Evolutionary conservation across 2,797 vertebrate species (phyloP).

Genomic region (Gymnothorax reevesii): DNA sequence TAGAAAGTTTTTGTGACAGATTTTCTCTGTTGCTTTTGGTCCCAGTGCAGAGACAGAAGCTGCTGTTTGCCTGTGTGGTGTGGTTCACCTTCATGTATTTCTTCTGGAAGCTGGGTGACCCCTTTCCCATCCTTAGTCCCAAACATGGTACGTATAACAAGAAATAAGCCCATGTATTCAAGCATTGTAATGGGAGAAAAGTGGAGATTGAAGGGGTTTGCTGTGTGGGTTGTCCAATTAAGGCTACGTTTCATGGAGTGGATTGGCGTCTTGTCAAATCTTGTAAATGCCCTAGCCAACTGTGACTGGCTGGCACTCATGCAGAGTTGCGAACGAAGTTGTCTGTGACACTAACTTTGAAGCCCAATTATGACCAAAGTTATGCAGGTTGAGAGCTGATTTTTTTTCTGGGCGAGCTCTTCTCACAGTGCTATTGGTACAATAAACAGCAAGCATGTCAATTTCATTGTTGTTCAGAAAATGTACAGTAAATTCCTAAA

Average conservation of each 20-base stretch:
- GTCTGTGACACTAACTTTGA: too few relatives aligned
- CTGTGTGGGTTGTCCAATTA: too few relatives aligned
- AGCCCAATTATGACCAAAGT: too few relatives aligned
- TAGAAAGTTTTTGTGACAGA: constrained; percentile 19
- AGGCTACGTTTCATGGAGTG: background rate
- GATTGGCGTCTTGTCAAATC: background rate
- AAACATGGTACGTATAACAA: constrained; percentile 85
- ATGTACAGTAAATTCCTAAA: too few relatives aligned
- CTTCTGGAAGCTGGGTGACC: constrained; percentile 98
- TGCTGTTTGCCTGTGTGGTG: constrained; percentile 91
- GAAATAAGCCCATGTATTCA: background rate
- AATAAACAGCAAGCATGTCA: too few relatives aligned
- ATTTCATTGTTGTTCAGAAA: too few relatives aligned
- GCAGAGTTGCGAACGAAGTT: too few relatives aligned
- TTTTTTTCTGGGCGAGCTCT: too few relatives aligned
- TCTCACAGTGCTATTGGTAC: too few relatives aligned
- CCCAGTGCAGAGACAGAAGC: constrained; percentile 88
- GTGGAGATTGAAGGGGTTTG: background rate
- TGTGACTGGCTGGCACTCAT: background rate
- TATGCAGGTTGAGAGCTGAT: too few relatives aligned
- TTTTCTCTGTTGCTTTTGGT: background rate
- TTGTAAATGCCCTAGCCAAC: background rate
- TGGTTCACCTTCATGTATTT: constrained; percentile 99
- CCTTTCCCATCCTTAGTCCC: constrained; percentile 96
- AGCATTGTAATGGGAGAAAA: background rate